These are phyloP conservation scores for Phenganax stokvisi DNA, from an alignment of 92 coral and sea anemone genomes.

Conservation along the genomic window DNA sequence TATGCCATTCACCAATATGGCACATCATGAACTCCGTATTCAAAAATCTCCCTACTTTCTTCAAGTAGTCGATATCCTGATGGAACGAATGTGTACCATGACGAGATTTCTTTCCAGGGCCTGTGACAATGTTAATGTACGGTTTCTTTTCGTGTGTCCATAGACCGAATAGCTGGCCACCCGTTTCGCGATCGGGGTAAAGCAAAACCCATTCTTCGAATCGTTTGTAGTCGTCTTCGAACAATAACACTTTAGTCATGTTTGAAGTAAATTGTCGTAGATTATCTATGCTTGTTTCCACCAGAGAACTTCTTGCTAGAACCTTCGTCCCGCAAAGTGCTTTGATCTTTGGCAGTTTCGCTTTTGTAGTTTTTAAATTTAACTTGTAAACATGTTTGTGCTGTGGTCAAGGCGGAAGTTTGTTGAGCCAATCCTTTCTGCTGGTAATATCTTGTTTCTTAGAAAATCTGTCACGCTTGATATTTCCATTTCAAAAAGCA, in stretches of 20 bases:
- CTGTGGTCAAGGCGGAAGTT: no score
- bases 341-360: no score
- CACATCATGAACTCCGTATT: slow-evolving; percentile 63
- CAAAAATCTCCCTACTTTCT: slow-evolving; percentile 58
- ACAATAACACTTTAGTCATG: slow-evolving; percentile 38
- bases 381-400: neutral
- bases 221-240: slow-evolving; percentile 50
- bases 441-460: neutral
- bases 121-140: slow-evolving; percentile 61
- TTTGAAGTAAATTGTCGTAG: neutral
- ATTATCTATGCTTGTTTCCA: neutral
- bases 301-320: neutral
- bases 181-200: slow-evolving; percentile 67
- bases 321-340: no score
- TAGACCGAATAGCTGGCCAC: slow-evolving; percentile 77
- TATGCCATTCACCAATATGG: slow-evolving; percentile 96
- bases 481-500: neutral
- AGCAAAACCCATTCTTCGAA: slow-evolving; percentile 58
- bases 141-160: slow-evolving; percentile 47
- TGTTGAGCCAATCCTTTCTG: no score
- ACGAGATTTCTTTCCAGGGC: slow-evolving; percentile 70
- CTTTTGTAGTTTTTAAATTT: neutral
- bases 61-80: slow-evolving; percentile 71
- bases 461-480: neutral
- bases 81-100: slow-evolving; percentile 61